Base-by-base conservation (phyloP, 2,797 vertebrate species). In the Notamacropus eugenii region DNA sequence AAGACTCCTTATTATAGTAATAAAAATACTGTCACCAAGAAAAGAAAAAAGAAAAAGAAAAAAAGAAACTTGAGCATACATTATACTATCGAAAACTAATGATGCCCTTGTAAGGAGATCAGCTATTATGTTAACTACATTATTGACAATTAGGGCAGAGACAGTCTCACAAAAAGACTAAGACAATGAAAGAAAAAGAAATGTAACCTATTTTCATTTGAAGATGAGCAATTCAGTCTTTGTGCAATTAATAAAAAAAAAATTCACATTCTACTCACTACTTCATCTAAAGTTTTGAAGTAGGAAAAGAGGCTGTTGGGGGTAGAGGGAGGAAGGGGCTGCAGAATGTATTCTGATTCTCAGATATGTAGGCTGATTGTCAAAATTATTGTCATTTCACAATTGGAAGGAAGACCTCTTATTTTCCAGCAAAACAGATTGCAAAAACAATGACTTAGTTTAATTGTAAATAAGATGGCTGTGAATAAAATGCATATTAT, bases 191-290 rank as follows among this genome's bases (percentile, higher is more conserved):
- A 97, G 46, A 46, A 55, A 97, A 97, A 96, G 93, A 97, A 98
- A 97, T 92, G 87, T 94, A 97, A 97, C 55, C 90, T 90, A 34
- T 62, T 98, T 56, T 93, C 92, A 96, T 93, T 96, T 97, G 95
- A 97, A 97, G 93, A 95, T 93, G 52, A 94, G 62, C 91, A 90
- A 92, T 95, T 95, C 94, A 94, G 34, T 94, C 95, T 96, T 97
- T 98, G 97, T 97, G 92, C 97, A 95, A 97, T 98, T 98, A 98
- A 97, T 54, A 95, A 96, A 59, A 97, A 97, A 97, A 58, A 59
- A 59, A 34, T 55, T 94, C 93, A 97, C 96, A 97, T 98, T 98
- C 74, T 90, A 82, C 82, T 96, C 95, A 91, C 50, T 96, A 93
- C 58, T 95, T 92, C 90, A 11, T 58, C 96, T 96, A 93, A 90